Evolutionary conservation across 2,888 invertebrate genomes (phyloP), one percentile per base, ranked within the genome.

Genomic region (Synanthedon tipuliformis): DNA sequence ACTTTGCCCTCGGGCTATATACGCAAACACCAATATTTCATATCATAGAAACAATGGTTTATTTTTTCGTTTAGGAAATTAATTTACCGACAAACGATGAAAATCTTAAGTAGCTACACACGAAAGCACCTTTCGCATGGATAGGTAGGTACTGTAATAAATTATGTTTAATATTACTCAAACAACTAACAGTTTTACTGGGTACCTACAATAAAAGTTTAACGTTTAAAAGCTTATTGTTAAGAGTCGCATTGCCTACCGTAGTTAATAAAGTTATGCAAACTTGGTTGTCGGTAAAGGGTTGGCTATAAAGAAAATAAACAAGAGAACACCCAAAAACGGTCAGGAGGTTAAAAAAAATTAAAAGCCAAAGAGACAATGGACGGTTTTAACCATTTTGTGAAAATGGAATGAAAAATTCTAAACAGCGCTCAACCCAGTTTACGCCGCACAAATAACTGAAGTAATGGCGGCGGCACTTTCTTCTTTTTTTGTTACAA

Each of bases 251-350:
- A n/a, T 23, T 49, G 49, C 16, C 40, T 15, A 45, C 41, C n/a
- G 13, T 41, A 34, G 34, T 34, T 34, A 45, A 16, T 49, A 68
- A 68, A 68, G 70, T 78, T 78, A 78, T 73, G 74, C 77, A 80
- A 81, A 75, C 73, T 69, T 69, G 65, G 65, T 65, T 71, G 75
- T 70, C 69, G 73, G 75, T 71, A 65, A 74, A 60, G 71, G 69
- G 70, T 66, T 68, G 62, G 66, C 66, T 75, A 79, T 75, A 78
- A 76, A 78, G 70, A 69, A 75, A 77, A 78, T 78, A 76, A 76
- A 72, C 65, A 68, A 67, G 64, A 65, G 76, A 74, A 78, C 73
- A 73, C 70, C 79, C 77, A 73, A 65, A n/a, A 69, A 66, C 67
- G 69, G 72, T 76, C 81, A 77, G 73, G 64, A 59, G 62, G 62